phyloP scores from a whole-genome alignment of 2,113 vertebrate genomes.

The Hyperoodon ampullatus region DNA sequence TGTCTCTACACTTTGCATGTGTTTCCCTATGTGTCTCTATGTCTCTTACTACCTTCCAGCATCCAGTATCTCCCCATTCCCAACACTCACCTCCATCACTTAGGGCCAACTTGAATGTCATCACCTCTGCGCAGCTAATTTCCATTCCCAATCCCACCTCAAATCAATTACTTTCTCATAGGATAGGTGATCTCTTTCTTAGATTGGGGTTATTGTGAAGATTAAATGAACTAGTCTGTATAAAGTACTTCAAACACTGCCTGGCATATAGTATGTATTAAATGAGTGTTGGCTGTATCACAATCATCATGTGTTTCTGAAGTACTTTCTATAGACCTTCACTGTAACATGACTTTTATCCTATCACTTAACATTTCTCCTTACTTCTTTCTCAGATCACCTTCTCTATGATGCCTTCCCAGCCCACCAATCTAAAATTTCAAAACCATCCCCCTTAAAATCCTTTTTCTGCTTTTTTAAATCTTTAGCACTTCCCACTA shows the following conservation, averaged over 20 bases:
- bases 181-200: background rate
- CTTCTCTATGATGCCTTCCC: background rate
- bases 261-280: background rate
- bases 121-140: background rate
- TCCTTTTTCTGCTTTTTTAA: background rate
- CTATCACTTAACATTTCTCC: background rate
- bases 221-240: background rate
- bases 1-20: background rate
- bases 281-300: background rate
- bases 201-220: background rate
- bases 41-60: background rate
- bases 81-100: background rate
- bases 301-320: background rate
- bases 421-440: background rate
- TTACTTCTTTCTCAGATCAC: background rate
- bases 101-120: background rate
- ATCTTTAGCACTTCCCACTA: background rate
- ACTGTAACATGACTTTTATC: background rate
- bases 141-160: background rate
- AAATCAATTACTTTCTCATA: background rate
- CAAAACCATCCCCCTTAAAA: background rate
- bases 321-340: background rate
- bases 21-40: background rate
- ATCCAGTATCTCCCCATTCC: background rate
- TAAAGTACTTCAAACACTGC: background rate